Evolutionary conservation across 2,797 vertebrate genomes (phyloP), one percentile per base, ranked within the genome.

Genomic region (Alca torda): DNA sequence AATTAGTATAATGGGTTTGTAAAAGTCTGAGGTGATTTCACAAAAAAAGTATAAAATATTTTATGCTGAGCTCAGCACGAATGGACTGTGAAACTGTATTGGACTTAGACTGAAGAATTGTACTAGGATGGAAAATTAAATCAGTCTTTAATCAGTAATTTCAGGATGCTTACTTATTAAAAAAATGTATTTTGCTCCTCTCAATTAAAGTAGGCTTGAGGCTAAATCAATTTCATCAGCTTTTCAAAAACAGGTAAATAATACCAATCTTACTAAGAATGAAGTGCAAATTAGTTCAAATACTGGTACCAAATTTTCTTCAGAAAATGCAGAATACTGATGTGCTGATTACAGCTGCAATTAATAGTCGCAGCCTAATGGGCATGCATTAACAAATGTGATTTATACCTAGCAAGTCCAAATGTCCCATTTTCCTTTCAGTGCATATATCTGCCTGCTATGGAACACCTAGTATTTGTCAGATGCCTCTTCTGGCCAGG

Each of bases 201-300:
- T 89, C 35, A 82, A 31, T 56, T 90, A 69, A 84, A 77, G 33
- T 46, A 82, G 53, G 45, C 80, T 89, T 77, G 60, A 84, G 67
- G 74, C 51, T 82, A 82, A 57, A 14, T 48, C 84, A 35, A 70
- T 74, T 92, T 89, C 54, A 91, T 77, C 31, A 79, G 48, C 16
- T 81, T 83, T 96, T 90, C 59, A 70, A 87, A 90, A 53, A 53
- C 64, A 88, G 74, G 81, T 95, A 91, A 82, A 90, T 74, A 73
- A 26, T 39, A 70, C 9, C n/a, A 74, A 46, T 25, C 45, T 56
- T 73, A 50, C 9, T 45, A 82, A 45, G 63, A 84, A 86, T 35
- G 31, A 93, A 90, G 28, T 20, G 33, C 24, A 86, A 93, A 90
- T 73, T 46, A 86, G 10, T 86, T 87, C 50, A 87, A 94, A 78